phyloP scores from a whole-genome alignment of 2,113 vertebrate species.

The Callipepla squamata region DNA sequence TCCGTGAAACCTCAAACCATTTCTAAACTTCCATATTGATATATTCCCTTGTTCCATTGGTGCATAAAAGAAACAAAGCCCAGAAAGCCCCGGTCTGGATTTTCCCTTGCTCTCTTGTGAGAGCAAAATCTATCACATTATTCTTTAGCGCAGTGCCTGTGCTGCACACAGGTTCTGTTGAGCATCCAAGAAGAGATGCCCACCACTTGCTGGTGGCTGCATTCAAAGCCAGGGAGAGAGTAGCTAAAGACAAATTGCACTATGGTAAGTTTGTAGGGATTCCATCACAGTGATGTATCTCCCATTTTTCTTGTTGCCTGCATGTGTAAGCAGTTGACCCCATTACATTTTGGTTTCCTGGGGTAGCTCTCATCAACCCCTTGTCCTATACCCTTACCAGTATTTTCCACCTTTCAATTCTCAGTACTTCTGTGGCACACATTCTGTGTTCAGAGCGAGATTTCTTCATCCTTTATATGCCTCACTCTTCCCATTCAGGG shows the following conservation, averaged over 20 bases:
- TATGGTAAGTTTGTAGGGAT: neutral
- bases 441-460: neutral
- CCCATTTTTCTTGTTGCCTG: neutral
- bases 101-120: constrained; percentile 52
- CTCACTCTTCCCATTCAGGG: neutral
- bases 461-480: neutral
- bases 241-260: neutral
- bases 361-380: neutral
- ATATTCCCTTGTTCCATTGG: constrained; percentile 52
- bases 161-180: neutral
- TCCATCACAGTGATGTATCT: neutral
- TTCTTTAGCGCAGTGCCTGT: neutral
- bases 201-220: neutral
- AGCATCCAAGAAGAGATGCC: neutral
- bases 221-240: neutral
- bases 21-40: constrained; percentile 62
- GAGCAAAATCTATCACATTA: neutral
- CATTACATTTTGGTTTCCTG: neutral
- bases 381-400: neutral
- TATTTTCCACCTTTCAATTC: neutral
- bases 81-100: constrained; percentile 60
- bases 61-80: constrained; percentile 64
- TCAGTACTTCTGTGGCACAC: neutral
- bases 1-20: constrained; percentile 37
- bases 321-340: neutral